Conservation (phyloP, 2,113 vertebrate genomes). For the Antigone vipio region DNA sequence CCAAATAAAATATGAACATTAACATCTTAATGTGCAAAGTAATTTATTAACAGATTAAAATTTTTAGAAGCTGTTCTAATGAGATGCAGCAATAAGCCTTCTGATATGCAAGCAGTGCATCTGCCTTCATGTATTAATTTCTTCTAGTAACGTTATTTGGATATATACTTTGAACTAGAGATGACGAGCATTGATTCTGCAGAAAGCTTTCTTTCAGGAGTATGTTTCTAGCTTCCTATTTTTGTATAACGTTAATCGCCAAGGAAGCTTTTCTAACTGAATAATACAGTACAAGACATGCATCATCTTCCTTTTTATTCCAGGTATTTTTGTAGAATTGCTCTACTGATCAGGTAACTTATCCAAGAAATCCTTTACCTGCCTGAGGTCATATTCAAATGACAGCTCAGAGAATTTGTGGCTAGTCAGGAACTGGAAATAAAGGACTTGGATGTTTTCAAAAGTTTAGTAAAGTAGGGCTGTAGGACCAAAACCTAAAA, state of each 20-base stretch:
- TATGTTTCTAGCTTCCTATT: not conserved
- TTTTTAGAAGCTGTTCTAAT: not conserved
- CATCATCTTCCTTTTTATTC: not conserved
- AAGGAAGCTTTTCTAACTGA: not conserved
- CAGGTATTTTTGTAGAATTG: not conserved
- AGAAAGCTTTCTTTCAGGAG: slow-evolving; percentile 2
- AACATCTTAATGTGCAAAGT: slow-evolving; percentile 17
- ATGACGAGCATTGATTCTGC: slow-evolving; percentile 17
- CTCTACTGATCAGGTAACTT: not conserved
- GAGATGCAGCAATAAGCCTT: not conserved
- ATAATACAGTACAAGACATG: not conserved
- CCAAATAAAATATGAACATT: not conserved
- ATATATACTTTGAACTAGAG: not conserved
- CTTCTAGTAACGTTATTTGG: slow-evolving; percentile 9
- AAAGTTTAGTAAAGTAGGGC: not conserved
- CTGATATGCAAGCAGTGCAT: not conserved
- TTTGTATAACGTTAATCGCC: not conserved
- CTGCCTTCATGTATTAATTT: not conserved
- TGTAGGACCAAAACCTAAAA: not conserved
- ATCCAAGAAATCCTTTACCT: not conserved
- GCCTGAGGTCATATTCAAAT: not conserved
- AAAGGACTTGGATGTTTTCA: not conserved
- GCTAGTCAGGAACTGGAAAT: not conserved
- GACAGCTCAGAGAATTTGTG: not conserved
- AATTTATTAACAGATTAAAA: not conserved